A percentile compares a stretch with the other conserved stretches of the same genome.
phyloP scores from a whole-genome alignment of 2,113 vertebrate species.

The Alouatta palliata region DNA sequence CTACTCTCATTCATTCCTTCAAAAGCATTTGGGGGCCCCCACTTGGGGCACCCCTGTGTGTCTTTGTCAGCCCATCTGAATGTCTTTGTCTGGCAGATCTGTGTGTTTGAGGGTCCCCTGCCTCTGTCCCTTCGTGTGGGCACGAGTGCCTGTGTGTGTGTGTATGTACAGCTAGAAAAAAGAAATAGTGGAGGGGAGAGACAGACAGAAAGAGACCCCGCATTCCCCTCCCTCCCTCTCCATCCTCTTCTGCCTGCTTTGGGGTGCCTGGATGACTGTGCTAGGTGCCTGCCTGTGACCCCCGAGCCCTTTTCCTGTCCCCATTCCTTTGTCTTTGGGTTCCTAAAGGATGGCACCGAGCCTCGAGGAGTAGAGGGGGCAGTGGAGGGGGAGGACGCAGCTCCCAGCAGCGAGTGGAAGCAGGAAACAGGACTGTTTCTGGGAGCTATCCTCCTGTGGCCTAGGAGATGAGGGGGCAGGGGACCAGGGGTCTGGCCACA shows the following conservation, averaged over 20 bases:
- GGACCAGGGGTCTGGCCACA: not conserved
- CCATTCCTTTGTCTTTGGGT: not conserved
- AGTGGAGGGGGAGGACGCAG: not conserved
- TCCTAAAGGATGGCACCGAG: not conserved
- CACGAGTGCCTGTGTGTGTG: not conserved
- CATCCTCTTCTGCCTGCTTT: not conserved
- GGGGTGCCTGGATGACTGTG: no score
- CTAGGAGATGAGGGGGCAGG: not conserved
- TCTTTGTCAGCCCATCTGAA: not conserved
- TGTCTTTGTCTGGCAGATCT: not conserved
- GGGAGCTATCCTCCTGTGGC: not conserved
- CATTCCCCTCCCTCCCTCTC: fast-evolving
- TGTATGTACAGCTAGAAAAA: not conserved
- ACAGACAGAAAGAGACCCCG: fast-evolving
- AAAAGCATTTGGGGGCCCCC: not conserved
- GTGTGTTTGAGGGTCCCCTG: not conserved
- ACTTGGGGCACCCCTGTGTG: not conserved
- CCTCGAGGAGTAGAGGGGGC: not conserved
- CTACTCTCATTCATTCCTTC: not conserved
- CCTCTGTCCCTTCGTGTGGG: not conserved
- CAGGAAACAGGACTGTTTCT: not conserved
- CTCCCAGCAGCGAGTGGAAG: fast-evolving
- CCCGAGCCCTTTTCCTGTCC: not conserved
- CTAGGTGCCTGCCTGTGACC: not conserved
- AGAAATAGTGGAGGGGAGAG: not conserved